Percentiles rank a stretch among this genome's conserved stretches.
These are phyloP conservation scores for Hypotaenidia philippensis DNA, from an alignment of 2,797 vertebrate genomes.

Conservation along the genomic window DNA sequence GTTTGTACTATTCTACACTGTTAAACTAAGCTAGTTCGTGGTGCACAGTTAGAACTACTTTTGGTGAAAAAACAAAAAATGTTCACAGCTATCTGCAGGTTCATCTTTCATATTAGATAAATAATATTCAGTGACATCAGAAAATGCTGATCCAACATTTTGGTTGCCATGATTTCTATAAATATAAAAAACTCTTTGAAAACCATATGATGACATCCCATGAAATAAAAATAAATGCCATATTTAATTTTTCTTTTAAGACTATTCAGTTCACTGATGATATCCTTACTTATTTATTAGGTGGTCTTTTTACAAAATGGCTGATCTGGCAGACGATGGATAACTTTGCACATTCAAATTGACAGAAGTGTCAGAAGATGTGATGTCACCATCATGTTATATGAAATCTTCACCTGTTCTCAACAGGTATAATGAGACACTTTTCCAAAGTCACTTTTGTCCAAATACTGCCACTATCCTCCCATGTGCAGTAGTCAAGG, in stretches of 20 bases:
- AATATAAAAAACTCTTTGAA: not conserved
- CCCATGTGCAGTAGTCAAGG: not conserved
- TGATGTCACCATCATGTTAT: not conserved
- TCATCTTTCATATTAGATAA: not conserved
- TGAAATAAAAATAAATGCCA: not conserved
- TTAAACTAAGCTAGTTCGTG: not conserved
- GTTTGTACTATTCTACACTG: not conserved
- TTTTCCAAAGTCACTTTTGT: not conserved
- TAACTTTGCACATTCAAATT: not conserved
- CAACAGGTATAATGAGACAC: not conserved
- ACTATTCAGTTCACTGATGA: slow-evolving; percentile 1
- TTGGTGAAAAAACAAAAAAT: not conserved
- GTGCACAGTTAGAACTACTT: not conserved
- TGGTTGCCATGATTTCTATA: not conserved
- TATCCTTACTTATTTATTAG: not conserved
- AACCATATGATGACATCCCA: not conserved
- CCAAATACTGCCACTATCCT: not conserved
- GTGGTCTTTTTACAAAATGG: not conserved
- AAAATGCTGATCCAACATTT: not conserved
- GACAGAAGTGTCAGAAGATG: not conserved
- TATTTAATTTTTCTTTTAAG: not conserved
- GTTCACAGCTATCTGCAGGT: not conserved
- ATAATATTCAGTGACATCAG: not conserved
- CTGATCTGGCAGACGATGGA: not conserved
- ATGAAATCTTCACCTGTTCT: not conserved